Percentiles rank a stretch among this genome's conserved stretches.
Conservation (phyloP, 1,140 invertebrate genomes). For the Drosophila chauvacae region DNA sequence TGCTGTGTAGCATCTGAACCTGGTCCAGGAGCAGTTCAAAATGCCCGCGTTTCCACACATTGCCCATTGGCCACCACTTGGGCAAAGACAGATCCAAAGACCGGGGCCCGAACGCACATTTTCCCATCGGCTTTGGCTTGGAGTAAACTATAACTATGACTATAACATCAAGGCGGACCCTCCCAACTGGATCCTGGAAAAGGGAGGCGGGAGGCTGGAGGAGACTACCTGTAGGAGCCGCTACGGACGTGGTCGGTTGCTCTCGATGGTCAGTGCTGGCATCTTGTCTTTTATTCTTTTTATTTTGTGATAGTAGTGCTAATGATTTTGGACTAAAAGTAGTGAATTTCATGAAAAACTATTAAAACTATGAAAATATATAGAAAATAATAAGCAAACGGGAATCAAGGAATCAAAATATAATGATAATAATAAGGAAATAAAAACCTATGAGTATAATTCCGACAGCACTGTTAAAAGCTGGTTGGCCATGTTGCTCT, state of each 20-base stretch:
- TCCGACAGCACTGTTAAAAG: conserved; percentile 4
- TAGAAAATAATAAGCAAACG: not conserved
- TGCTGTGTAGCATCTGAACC: conserved; percentile 10
- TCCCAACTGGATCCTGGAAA: conserved; percentile 17
- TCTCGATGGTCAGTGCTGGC: conserved; percentile 5
- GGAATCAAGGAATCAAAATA: not conserved
- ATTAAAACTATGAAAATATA: not conserved
- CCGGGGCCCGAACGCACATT: conserved; percentile 63
- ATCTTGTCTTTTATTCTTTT: not conserved
- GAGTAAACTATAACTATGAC: conserved; percentile 72
- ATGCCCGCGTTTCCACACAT: conserved; percentile 80
- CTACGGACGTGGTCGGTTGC: conserved; percentile 25
- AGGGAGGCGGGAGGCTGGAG: not conserved
- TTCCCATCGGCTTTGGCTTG: conserved; percentile 63
- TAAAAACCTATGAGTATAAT: not conserved
- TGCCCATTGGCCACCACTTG: conserved; percentile 76
- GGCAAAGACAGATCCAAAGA: conserved; percentile 39
- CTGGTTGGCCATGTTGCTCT: conserved; percentile 11
- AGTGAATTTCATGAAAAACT: not conserved
- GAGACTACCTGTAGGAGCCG: not conserved
- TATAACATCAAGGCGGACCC: conserved; percentile 55
- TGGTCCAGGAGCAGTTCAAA: conserved; percentile 30
- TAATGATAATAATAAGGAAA: not conserved
- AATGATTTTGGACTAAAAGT: not conserved
- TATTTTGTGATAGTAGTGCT: too few species aligned